Evolutionary conservation across 2,888 invertebrate genomes (phyloP), one percentile per base, ranked within the genome.

Genomic region (Calameuta filiformis): DNA sequence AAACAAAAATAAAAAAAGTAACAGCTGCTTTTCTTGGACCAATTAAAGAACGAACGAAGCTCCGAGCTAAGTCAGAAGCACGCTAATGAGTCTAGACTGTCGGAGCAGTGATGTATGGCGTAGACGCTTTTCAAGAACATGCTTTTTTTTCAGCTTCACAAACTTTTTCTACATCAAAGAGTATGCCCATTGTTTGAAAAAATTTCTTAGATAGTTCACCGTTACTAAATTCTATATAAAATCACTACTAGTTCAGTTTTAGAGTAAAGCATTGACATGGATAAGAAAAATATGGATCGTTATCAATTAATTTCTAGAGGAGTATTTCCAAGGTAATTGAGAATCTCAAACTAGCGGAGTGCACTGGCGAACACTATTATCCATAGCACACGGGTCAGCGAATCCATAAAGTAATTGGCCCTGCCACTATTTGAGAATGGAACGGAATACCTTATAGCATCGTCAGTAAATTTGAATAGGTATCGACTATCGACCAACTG

Each of bases 381-480:
- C 34, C 33, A n/a, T 30, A 34, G 74, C 12, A 23, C 74, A 74
- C 74, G 35, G 74, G 74, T 74, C 74, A 74, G 30, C 74, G 74
- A 37, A 37, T 74, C 35, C n/a, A 35, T 35, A 74, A n/a, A 74
- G 35, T 74, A 74, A 74, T 37, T 74, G 74, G 35, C 71, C 71
- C 71, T 71, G 33, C 31, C 12, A 56, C 9, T 2, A 56, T 56
- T 56, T 23, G 23, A 56, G 23, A 56, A 56, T 23, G 56, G 56
- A 56, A 23, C 56, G 23, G 56, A 56, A 71, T 71, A 71, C 3
- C 71, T 74, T n/a, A n/a, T 35, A 30, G 74, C 23, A 23, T 34
- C 37, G 35, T 34, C 34, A 37, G 23, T 74, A 74, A 74, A 74
- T 74, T 35, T 74, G 74, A 74, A 74, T 74, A 74, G 74, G 11